These are phyloP conservation scores for Coronaproctus castanopsis DNA, from an alignment of 2,888 invertebrate genomes.

Conservation along the genomic window DNA sequence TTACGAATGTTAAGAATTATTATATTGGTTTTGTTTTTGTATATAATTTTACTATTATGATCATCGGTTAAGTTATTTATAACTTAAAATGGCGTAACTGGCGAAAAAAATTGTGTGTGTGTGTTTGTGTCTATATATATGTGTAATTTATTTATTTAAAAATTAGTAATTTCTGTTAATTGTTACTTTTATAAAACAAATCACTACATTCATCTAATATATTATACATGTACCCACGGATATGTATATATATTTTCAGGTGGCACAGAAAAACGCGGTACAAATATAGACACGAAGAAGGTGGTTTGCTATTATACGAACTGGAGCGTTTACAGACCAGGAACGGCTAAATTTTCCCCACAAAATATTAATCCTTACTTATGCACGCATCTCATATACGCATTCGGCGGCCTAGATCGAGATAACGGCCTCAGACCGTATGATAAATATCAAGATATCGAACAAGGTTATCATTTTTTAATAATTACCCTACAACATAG, in stretches of 20 bases:
- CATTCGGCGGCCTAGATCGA: conserved; percentile 78
- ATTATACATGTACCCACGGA: neutral
- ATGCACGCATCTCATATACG: conserved; percentile 81
- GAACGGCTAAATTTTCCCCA: conserved; percentile 74
- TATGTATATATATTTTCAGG: conserved; percentile 10
- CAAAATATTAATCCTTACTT: conserved; percentile 88
- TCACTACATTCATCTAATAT: too few relatives aligned
- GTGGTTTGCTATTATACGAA: conserved; percentile 85
- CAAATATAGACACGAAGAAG: conserved; percentile 29
- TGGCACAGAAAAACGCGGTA: conserved; percentile 14
- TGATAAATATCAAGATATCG: conserved; percentile 87
- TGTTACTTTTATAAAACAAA: too few relatives aligned
- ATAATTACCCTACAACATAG: too few relatives aligned
- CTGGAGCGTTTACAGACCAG: conserved; percentile 81
- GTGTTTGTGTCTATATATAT: too few relatives aligned
- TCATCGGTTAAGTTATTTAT: too few relatives aligned
- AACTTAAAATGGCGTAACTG: too few relatives aligned
- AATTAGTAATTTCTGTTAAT: too few relatives aligned
- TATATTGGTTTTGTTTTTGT: too few relatives aligned
- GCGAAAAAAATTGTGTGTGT: too few relatives aligned
- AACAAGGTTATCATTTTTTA: conserved; percentile 62
- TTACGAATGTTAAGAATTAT: too few relatives aligned
- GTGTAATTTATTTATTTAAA: too few relatives aligned
- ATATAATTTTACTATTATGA: too few relatives aligned
- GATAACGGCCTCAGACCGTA: conserved; percentile 78